A percentile compares a stretch with the other conserved stretches of the same genome.
Conservation (phyloP, 1,140 invertebrate genomes). For the Chionoecetes opilio region DNA sequence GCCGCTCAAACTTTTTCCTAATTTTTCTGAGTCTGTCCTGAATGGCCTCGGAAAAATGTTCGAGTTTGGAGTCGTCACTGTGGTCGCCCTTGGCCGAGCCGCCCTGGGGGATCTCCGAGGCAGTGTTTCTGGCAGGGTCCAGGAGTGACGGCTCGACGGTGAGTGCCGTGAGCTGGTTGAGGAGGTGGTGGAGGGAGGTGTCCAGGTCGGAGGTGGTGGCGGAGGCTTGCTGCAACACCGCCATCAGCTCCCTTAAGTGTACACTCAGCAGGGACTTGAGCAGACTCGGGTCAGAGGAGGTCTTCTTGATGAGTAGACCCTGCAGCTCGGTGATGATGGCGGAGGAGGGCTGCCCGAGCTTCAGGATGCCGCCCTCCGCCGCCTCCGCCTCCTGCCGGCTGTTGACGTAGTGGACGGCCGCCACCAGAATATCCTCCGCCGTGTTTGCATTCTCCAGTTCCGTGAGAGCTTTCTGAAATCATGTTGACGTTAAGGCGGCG, state of each 20-base stretch:
- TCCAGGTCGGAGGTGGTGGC: constrained; percentile 56
- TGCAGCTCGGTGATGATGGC: constrained; percentile 68
- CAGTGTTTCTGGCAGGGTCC: constrained; percentile 33
- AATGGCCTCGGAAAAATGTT: constrained; percentile 60
- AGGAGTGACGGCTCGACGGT: constrained; percentile 4
- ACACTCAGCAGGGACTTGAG: constrained; percentile 72
- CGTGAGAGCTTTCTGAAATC: constrained; percentile 58
- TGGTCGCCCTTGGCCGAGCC: constrained; percentile 62
- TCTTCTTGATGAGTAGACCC: constrained; percentile 70
- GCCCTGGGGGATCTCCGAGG: neutral
- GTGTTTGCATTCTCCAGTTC: constrained; percentile 70
- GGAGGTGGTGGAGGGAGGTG: constrained; percentile 60
- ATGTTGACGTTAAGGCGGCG: neutral
- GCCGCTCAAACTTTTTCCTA: constrained; percentile 59
- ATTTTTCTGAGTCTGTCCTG: constrained; percentile 71
- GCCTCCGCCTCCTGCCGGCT: constrained; percentile 35
- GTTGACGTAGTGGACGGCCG: constrained; percentile 70
- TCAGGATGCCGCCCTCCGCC: constrained; percentile 30
- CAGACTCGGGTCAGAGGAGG: constrained; percentile 69
- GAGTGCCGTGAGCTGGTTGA: constrained; percentile 65
- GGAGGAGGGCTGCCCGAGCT: constrained; percentile 39
- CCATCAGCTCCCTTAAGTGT: constrained; percentile 71
- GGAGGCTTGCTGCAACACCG: constrained; percentile 66
- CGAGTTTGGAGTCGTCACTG: constrained; percentile 63
- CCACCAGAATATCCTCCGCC: constrained; percentile 72